phyloP scores from a whole-genome alignment of 2,797 vertebrate genomes.

The Holocentrus rufus region DNA sequence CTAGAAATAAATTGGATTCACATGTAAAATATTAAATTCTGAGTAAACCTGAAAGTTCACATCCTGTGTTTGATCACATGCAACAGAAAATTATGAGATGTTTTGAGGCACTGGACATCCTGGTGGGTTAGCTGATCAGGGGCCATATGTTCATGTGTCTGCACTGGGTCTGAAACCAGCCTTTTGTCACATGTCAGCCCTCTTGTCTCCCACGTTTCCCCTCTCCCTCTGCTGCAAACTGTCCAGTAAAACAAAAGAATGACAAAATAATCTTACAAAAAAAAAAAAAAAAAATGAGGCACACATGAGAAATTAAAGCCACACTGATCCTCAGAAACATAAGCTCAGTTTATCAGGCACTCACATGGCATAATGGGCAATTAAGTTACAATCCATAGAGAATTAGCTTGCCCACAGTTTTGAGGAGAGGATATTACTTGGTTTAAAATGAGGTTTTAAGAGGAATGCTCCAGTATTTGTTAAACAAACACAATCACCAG shows the following conservation, averaged over 20 bases:
- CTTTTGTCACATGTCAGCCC: neutral
- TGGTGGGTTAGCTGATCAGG: too few relatives aligned
- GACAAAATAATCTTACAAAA: neutral
- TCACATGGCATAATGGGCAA: neutral
- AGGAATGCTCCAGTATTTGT: conserved; percentile 10
- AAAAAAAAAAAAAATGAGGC: neutral
- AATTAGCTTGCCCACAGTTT: conserved; percentile 13
- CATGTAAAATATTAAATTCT: too few relatives aligned
- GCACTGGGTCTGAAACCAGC: neutral
- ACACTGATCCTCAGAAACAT: neutral
- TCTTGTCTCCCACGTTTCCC: neutral
- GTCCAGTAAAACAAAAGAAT: neutral
- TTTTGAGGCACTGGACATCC: too few relatives aligned
- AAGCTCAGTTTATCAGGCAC: conserved; percentile 6
- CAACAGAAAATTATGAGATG: too few relatives aligned
- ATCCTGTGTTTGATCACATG: too few relatives aligned
- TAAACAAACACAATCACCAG: conserved; percentile 2
- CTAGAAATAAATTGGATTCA: too few relatives aligned
- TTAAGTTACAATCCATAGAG: neutral
- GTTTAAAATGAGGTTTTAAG: conserved; percentile 17
- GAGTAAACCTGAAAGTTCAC: too few relatives aligned
- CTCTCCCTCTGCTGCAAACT: neutral
- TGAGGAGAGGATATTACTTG: conserved; percentile 1
- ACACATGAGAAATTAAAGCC: conserved; percentile 4
- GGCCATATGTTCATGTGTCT: too few relatives aligned